Conservation (phyloP, 2,888 invertebrate genomes). For the Teleogryllus oceanicus region DNA sequence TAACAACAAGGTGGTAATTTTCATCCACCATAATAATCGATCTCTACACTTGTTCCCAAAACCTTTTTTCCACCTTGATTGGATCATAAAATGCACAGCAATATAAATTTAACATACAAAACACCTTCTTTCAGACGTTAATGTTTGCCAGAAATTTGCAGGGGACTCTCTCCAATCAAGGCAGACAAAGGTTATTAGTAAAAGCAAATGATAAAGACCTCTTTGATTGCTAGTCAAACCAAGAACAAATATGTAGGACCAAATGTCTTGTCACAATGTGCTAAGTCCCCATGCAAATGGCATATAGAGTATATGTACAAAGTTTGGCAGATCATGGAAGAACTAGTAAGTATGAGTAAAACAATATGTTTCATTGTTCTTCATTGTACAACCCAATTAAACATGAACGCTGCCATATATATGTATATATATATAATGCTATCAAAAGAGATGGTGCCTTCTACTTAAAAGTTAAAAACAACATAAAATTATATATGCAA, state of each 20-base stretch:
- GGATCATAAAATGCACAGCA: background rate
- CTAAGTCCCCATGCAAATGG: background rate
- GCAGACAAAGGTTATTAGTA: slow-evolving; percentile 4
- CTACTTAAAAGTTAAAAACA: slow-evolving; percentile 1
- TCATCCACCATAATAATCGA: background rate
- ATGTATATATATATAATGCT: background rate
- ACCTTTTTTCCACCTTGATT: background rate
- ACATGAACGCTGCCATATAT: background rate
- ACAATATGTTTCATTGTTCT: background rate
- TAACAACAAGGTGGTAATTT: slow-evolving; percentile 6
- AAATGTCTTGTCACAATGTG: slow-evolving; percentile 6
- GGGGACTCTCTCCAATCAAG: background rate
- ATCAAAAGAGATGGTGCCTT: background rate
- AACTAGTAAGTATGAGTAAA: slow-evolving; percentile 25
- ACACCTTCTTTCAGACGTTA: background rate
- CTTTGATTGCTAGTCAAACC: background rate
- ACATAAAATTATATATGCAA: background rate
- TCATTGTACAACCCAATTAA: background rate
- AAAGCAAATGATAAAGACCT: background rate
- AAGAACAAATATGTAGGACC: slow-evolving; percentile 1
- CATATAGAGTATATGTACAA: background rate
- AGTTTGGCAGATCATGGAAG: slow-evolving; percentile 34
- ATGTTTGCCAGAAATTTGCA: background rate
- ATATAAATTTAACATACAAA: background rate
- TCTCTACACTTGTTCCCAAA: slow-evolving; percentile 6